A percentile compares a stretch with the other conserved stretches of the same genome.
phyloP scores from a whole-genome alignment of 2,113 vertebrate genomes.

The Morone chrysops region DNA sequence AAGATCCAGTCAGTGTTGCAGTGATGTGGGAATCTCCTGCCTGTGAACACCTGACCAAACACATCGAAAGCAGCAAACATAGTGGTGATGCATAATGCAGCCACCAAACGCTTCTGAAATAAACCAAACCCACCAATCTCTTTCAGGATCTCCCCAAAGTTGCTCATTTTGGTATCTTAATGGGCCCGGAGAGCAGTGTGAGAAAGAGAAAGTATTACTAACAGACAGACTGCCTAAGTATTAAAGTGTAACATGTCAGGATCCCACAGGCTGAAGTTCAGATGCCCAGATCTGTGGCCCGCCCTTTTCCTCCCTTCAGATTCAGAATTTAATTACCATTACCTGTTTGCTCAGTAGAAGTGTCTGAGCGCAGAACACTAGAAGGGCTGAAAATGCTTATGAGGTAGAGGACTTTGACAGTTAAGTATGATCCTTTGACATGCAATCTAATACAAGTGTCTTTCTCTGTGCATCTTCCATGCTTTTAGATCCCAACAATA shows the following conservation, averaged over 20 bases:
- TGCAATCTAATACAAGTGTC: too few species aligned
- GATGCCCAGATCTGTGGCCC: too few species aligned
- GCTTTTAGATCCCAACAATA: neutral
- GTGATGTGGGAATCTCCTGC: conserved; percentile 78
- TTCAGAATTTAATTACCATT: neutral
- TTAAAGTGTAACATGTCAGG: conserved; percentile 6
- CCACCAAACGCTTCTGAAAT: conserved; percentile 87
- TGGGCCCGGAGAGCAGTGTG: neutral
- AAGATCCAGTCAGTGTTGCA: conserved; percentile 90
- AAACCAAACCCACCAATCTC: conserved; percentile 87
- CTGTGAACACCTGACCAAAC: conserved; percentile 89
- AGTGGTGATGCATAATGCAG: conserved; percentile 79
- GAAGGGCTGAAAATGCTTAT: too few species aligned
- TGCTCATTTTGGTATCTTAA: conserved; percentile 73
- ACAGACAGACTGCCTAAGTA: neutral
- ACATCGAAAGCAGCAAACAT: conserved; percentile 83
- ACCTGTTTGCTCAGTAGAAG: neutral
- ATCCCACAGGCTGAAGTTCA: conserved; percentile 37
- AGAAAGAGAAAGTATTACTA: conserved; percentile 3
- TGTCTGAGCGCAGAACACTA: too few species aligned
- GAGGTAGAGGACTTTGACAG: too few species aligned
- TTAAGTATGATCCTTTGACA: too few species aligned
- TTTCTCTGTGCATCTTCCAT: too few species aligned
- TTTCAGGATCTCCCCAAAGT: conserved; percentile 83
- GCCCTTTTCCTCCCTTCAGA: too few species aligned